Evolutionary conservation across 1,140 invertebrate genomes (phyloP).

Genomic region (Drosophila pectinifera): DNA sequence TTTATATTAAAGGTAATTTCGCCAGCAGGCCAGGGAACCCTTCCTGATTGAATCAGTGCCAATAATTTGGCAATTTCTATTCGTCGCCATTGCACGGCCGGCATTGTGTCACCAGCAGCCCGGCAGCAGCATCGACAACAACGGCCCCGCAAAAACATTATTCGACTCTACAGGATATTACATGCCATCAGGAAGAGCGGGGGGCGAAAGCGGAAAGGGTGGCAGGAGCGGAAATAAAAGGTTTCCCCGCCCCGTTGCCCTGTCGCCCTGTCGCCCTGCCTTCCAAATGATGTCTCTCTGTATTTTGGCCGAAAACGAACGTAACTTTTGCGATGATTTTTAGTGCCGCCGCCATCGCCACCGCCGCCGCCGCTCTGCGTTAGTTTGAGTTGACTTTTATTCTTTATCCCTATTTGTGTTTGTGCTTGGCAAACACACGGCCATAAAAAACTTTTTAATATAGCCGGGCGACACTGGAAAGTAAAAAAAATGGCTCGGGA

Average conservation of each 20-base stretch:
- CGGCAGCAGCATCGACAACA: slow-evolving; percentile 42
- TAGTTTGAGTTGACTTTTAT: slow-evolving; percentile 54
- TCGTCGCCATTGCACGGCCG: slow-evolving; percentile 61
- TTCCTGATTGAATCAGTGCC: slow-evolving; percentile 78
- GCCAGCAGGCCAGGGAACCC: slow-evolving; percentile 19
- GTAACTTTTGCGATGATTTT: slow-evolving; percentile 73
- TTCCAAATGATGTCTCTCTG: slow-evolving; percentile 25
- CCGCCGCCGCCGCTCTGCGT: slow-evolving; percentile 26
- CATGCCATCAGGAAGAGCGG: slow-evolving; percentile 23
- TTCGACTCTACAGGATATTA: slow-evolving; percentile 66
- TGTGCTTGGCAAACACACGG: slow-evolving; percentile 63
- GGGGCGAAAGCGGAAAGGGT: slow-evolving; percentile 4
- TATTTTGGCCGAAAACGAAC: slow-evolving; percentile 44
- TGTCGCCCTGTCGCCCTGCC: slow-evolving; percentile 29
- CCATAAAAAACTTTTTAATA: slow-evolving; percentile 80
- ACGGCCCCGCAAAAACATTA: slow-evolving; percentile 49
- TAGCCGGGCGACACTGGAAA: slow-evolving; percentile 25
- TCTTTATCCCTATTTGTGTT: slow-evolving; percentile 53
- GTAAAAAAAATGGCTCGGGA: slow-evolving; percentile 10
- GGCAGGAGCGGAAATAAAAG: slow-evolving; percentile 49
- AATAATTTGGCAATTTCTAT: slow-evolving; percentile 81
- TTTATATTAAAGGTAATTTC: slow-evolving; percentile 47
- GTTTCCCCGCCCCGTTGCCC: too few species aligned
- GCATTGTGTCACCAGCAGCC: slow-evolving; percentile 57
- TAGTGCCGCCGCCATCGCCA: slow-evolving; percentile 44